Conservation (phyloP, 2,888 invertebrate genomes). For the Biston stratarius region DNA sequence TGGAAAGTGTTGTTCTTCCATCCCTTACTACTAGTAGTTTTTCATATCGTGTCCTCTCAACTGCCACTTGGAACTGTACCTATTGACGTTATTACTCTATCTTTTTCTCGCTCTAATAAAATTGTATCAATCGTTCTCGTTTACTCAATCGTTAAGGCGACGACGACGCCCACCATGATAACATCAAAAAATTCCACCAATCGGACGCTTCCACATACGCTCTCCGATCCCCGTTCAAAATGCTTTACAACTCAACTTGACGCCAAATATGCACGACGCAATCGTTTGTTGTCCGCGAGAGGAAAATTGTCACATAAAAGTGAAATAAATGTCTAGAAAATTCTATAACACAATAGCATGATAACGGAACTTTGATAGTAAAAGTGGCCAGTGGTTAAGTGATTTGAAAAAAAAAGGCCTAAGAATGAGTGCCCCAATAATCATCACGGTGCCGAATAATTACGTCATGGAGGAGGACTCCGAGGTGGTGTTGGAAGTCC, state of each 20-base stretch:
- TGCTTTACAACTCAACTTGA: conserved; percentile 64
- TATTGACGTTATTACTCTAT: conserved; percentile 26
- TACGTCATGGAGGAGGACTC: conserved; percentile 76
- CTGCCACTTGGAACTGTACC: conserved; percentile 22
- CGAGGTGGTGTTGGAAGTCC: conserved; percentile 66
- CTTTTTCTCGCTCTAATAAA: conserved; percentile 7
- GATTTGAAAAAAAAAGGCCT: conserved; percentile 52
- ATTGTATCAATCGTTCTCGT: conserved; percentile 40
- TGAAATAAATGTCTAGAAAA: conserved; percentile 59
- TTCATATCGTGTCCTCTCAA: conserved; percentile 15
- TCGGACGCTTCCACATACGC: conserved; percentile 72
- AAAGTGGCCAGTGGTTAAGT: conserved; percentile 59
- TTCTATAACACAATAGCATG: conserved; percentile 61
- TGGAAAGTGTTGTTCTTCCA: conserved; percentile 24
- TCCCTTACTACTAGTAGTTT: conserved; percentile 5
- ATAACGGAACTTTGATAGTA: conserved; percentile 57
- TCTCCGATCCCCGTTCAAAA: conserved; percentile 60
- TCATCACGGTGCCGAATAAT: conserved; percentile 82
- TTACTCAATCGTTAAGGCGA: conserved; percentile 43
- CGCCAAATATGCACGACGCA: conserved; percentile 77
- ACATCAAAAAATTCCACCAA: conserved; percentile 57
- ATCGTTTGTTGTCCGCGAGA: conserved; percentile 63
- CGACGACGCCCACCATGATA: conserved; percentile 56
- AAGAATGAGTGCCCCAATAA: conserved; percentile 82
- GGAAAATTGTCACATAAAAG: conserved; percentile 66